These are phyloP conservation scores for Mycetomoellerius zeteki DNA, from an alignment of 1,140 invertebrate genomes.

Conservation along the genomic window DNA sequence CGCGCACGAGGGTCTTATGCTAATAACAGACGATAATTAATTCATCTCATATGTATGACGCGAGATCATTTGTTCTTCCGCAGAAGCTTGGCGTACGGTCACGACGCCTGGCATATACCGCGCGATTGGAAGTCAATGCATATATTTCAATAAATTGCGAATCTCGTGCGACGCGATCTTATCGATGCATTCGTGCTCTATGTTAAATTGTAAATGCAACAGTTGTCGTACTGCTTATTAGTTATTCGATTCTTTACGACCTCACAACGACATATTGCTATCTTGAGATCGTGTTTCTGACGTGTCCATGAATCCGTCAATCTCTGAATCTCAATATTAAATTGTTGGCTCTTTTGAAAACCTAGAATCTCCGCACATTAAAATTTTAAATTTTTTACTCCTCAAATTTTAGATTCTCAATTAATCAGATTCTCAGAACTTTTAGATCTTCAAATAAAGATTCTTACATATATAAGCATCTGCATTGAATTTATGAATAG, in stretches of 20 bases:
- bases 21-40: conserved; percentile 53
- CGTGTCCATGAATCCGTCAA: background rate
- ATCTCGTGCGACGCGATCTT: conserved; percentile 15
- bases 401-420: background rate
- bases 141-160: conserved; percentile 42
- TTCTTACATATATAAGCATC: background rate
- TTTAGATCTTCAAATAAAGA: background rate
- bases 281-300: background rate
- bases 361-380: background rate
- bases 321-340: conserved; percentile 9
- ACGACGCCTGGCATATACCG: background rate
- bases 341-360: background rate
- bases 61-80: conserved; percentile 41
- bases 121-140: conserved; percentile 9
- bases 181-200: background rate
- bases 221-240: background rate
- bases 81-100: background rate
- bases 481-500: background rate
- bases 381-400: background rate
- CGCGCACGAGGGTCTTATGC: conserved; percentile 42
- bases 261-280: background rate
- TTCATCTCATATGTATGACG: conserved; percentile 25
- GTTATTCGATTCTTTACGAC: conserved; percentile 9
- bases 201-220: background rate
- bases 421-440: background rate